Conservation (phyloP, 2,113 vertebrate species). For the Natator depressus region DNA sequence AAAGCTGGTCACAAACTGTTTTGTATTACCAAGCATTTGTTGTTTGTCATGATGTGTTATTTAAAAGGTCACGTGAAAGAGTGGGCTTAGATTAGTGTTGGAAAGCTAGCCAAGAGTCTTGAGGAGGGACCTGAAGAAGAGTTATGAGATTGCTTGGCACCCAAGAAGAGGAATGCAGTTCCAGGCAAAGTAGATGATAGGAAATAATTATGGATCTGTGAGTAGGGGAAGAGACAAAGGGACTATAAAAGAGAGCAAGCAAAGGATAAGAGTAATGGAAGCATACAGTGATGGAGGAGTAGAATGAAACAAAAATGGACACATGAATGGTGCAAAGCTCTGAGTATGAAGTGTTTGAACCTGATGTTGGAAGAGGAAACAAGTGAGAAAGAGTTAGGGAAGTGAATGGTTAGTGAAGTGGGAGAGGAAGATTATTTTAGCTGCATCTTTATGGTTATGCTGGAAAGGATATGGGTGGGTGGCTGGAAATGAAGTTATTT, state of each 20-base stretch:
- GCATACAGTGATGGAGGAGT: background rate
- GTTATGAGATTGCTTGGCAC: background rate
- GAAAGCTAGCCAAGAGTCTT: background rate
- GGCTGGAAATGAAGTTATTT: background rate
- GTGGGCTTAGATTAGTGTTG: background rate
- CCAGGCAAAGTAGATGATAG: background rate
- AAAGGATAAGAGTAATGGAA: background rate
- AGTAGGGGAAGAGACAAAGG: background rate
- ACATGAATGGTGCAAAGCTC: background rate
- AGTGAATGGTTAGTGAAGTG: background rate
- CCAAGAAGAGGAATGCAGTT: background rate
- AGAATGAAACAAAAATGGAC: background rate
- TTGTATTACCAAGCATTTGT: background rate
- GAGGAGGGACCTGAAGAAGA: background rate
- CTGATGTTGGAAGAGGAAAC: background rate
- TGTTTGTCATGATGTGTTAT: background rate
- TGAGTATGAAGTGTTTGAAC: background rate
- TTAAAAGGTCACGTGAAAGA: background rate
- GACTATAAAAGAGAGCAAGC: background rate
- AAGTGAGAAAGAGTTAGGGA: background rate
- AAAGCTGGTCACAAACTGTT: background rate
- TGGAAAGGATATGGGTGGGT: background rate
- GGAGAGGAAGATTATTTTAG: background rate
- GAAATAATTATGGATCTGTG: background rate
- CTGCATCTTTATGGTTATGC: background rate